Base-by-base conservation (phyloP, 1,140 invertebrate species). In the Drosophila tsacasi region DNA sequence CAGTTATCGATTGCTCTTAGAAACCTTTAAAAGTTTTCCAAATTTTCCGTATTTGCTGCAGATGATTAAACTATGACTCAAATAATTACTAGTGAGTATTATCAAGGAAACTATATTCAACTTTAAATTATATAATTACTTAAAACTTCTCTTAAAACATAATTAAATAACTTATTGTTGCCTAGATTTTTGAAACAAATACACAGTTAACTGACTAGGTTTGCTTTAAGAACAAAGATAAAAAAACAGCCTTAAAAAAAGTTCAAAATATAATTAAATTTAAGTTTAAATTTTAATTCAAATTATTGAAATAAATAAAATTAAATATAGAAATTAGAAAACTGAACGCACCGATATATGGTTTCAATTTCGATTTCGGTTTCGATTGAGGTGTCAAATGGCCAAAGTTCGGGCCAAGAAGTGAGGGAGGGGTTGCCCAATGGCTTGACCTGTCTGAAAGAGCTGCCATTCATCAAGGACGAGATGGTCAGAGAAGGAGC, bases 391-490 rank as follows among this genome's bases (percentile, higher is more conserved):
- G 52, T 55, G 52, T 55, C 52, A 55, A 55, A 55, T 55, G 52
- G 52, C 52, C 13, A 30, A 59, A 44, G 37, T 44, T 44, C n/a
- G 21, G 54, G 54, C 54, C 54, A 60, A 60, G 13, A n/a, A 15
- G 12, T 44, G 39, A 8, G 23, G 5, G 12, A 30, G 39, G 13
- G 23, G 5, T 13, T 40, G 64, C 13, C n/a, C 54, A 25, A 15
- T 55, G 9, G 69, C 27, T 73, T 61, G 71, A 73, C 71, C 71
- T 73, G 21, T 30, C 68, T 10, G 32, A 23, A 55, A 39, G 52
- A 12, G 32, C 32, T 55, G 54, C 35, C 54, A 73, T 73, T 73
- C 71, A 52, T 73, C 71, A 73, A 47, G 37, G 40, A 23, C 17
- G 54, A 57, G 54, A 57, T 57, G 54, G 54, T 57, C 54, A 57